A percentile compares a stretch with the other conserved stretches of the same genome.
phyloP scores from a whole-genome alignment of 2,113 vertebrate genomes.

The Scortum barcoo region DNA sequence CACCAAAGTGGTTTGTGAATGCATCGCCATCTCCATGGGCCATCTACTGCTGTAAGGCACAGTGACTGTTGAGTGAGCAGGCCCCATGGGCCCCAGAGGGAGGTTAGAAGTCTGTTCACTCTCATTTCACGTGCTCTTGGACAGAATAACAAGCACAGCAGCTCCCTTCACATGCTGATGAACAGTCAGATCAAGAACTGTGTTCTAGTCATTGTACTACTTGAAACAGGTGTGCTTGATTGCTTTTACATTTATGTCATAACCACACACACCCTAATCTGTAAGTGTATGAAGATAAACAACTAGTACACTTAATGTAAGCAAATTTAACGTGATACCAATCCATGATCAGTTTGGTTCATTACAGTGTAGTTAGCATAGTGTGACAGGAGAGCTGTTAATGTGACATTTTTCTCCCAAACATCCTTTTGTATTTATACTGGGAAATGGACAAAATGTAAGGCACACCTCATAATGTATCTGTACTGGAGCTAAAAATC shows the following conservation, averaged over 20 bases:
- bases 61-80: constrained; percentile 35
- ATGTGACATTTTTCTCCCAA: neutral
- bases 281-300: neutral
- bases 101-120: constrained; percentile 59
- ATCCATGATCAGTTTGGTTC: neutral
- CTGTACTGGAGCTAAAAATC: too few species aligned
- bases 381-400: neutral
- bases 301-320: neutral
- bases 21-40: constrained; percentile 37
- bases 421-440: neutral
- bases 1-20: constrained; percentile 55
- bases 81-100: constrained; percentile 16
- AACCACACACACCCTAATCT: neutral
- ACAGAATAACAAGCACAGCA: constrained; percentile 45
- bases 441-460: neutral
- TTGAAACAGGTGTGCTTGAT: constrained; percentile 10
- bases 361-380: neutral
- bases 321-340: neutral
- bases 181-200: constrained; percentile 13
- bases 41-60: constrained; percentile 41
- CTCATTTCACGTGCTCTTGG: constrained; percentile 54
- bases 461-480: neutral
- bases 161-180: constrained; percentile 1
- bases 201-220: neutral
- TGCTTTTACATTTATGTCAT: neutral